phyloP scores from a whole-genome alignment of 2,797 vertebrate genomes.

The Sebastes hubbsi region DNA sequence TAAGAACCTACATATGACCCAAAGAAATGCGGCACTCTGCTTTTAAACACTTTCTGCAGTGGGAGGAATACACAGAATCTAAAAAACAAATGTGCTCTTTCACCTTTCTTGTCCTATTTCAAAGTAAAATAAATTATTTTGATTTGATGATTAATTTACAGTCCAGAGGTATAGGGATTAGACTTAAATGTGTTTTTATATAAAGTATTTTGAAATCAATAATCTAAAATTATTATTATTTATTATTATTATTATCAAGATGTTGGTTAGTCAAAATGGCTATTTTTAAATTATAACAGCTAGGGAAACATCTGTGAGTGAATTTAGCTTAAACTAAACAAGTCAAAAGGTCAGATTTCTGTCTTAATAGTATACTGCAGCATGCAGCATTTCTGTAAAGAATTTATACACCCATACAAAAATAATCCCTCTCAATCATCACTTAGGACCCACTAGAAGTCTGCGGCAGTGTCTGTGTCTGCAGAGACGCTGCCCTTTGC shows the following conservation, averaged over 20 bases:
- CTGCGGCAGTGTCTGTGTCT: no score
- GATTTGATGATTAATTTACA: background rate
- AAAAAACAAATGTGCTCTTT: background rate
- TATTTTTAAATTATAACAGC: background rate
- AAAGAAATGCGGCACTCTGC: background rate
- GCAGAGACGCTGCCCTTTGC: no score
- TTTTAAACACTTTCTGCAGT: background rate
- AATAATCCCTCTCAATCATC: no score
- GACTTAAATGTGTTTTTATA: background rate
- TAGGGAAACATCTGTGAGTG: background rate
- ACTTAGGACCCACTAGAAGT: no score
- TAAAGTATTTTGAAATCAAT: background rate
- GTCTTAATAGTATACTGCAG: no score
- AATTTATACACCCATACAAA: no score
- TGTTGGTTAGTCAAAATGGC: background rate
- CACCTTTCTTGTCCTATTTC: background rate
- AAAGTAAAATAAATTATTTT: background rate
- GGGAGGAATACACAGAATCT: background rate
- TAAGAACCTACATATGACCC: background rate
- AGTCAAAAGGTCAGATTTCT: no score
- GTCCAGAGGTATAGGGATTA: background rate
- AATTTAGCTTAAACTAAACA: no score
- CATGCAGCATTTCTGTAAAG: no score
- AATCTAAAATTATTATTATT: background rate
- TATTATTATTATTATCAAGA: background rate